Conservation (phyloP, 1,140 invertebrate species). For the Globodera rostochiensis region DNA sequence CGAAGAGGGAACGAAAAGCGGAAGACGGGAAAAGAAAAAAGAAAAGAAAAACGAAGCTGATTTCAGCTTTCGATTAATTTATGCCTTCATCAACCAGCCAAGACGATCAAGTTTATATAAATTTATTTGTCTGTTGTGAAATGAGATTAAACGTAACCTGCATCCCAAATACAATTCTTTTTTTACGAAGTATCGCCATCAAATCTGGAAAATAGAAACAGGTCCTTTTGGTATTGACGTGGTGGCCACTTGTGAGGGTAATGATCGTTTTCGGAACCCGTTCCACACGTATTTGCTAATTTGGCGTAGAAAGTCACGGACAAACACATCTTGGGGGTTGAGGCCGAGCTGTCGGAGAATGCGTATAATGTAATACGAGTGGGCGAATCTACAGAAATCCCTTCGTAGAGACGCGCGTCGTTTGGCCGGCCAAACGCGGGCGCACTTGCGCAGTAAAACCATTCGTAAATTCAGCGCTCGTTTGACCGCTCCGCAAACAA, state of each 20-base stretch:
- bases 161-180: background rate
- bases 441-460: background rate
- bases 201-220: conserved; percentile 2
- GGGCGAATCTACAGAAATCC: conserved; percentile 38
- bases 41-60: background rate
- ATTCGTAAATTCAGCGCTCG: conserved; percentile 33
- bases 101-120: too few species aligned
- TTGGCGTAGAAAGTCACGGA: conserved; percentile 27
- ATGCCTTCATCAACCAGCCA: too few species aligned
- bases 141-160: too few species aligned
- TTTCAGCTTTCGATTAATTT: background rate
- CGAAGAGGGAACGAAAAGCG: background rate
- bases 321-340: conserved; percentile 8
- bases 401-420: conserved; percentile 22
- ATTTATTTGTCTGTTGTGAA: too few species aligned
- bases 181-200: background rate
- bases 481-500: conserved; percentile 32
- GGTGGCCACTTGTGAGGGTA: background rate
- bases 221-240: background rate
- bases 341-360: conserved; percentile 26
- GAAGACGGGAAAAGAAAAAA: background rate
- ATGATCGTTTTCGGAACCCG: conserved; percentile 27
- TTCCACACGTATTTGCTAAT: conserved; percentile 34
- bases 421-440: conserved; percentile 33
- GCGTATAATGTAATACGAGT: conserved; percentile 25